phyloP scores from a whole-genome alignment of 1,140 invertebrate species.

The Reticulitermes speratus region DNA sequence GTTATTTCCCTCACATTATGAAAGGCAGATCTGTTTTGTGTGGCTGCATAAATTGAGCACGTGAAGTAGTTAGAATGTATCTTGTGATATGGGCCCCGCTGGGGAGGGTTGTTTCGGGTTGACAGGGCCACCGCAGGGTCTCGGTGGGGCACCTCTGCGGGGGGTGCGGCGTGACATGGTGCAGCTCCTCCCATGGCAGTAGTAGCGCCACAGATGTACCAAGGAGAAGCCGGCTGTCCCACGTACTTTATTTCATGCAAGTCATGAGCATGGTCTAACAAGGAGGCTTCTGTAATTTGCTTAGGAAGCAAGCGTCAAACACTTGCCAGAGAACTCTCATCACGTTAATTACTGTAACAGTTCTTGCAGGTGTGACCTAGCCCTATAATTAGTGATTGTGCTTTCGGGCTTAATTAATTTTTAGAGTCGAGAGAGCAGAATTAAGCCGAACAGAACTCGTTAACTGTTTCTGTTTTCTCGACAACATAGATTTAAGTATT shows the following conservation, averaged over 20 bases:
- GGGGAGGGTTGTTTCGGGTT: constrained; percentile 21
- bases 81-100: constrained; percentile 11
- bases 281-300: no score
- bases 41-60: background rate
- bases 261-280: background rate
- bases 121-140: constrained; percentile 25
- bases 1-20: constrained; percentile 1
- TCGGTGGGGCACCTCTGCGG: constrained; percentile 15
- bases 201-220: background rate
- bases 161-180: background rate
- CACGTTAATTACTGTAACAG: no score
- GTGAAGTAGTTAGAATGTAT: constrained; percentile 12
- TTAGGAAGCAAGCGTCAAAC: no score
- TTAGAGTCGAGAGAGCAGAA: no score
- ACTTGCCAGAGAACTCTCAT: no score
- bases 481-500: no score
- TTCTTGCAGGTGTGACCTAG: no score
- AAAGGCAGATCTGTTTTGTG: background rate
- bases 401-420: no score
- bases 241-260: background rate
- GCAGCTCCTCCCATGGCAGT: background rate
- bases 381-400: no score
- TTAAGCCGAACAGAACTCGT: no score
- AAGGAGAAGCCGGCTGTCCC: no score
- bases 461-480: no score